A percentile compares a stretch with the other conserved stretches of the same genome.
Evolutionary conservation across 2,888 invertebrate species (phyloP).

Genomic region (Biston betularia): DNA sequence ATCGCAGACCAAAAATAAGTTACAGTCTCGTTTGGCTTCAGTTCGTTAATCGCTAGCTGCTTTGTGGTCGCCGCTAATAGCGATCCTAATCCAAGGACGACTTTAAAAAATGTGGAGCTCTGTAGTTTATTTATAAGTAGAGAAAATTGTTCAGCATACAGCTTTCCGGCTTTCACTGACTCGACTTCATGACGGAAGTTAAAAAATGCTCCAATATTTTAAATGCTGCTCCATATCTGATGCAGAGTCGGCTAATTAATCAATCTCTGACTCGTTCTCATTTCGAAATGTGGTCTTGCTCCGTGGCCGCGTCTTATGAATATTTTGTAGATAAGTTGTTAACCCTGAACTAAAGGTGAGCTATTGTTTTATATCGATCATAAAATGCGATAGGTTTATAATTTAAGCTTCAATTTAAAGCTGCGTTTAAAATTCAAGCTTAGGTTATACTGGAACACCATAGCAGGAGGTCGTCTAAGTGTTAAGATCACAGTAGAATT

Average conservation of each 20-base stretch:
- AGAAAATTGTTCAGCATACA: conserved; percentile 68
- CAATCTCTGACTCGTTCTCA: conserved; percentile 22
- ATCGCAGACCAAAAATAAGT: conserved; percentile 63
- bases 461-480: no score
- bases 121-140: conserved; percentile 78
- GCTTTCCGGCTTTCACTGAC: conserved; percentile 55
- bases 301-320: conserved; percentile 26
- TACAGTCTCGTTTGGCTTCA: conserved; percentile 73
- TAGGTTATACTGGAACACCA: no score
- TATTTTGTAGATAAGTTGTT: conserved; percentile 32
- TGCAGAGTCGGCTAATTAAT: conserved; percentile 31
- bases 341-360: conserved; percentile 34
- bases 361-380: conserved; percentile 38
- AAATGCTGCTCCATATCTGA: conserved; percentile 25
- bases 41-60: conserved; percentile 75
- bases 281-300: conserved; percentile 19
- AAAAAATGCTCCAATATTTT: conserved; percentile 33
- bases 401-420: conserved; percentile 24
- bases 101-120: conserved; percentile 82
- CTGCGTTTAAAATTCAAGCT: no score
- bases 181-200: conserved; percentile 54
- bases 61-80: conserved; percentile 74
- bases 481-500: no score
- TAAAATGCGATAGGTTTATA: conserved; percentile 29
- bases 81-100: conserved; percentile 72